phyloP scores from a whole-genome alignment of 2,797 vertebrate genomes.

The Denticeps clupeoides region DNA sequence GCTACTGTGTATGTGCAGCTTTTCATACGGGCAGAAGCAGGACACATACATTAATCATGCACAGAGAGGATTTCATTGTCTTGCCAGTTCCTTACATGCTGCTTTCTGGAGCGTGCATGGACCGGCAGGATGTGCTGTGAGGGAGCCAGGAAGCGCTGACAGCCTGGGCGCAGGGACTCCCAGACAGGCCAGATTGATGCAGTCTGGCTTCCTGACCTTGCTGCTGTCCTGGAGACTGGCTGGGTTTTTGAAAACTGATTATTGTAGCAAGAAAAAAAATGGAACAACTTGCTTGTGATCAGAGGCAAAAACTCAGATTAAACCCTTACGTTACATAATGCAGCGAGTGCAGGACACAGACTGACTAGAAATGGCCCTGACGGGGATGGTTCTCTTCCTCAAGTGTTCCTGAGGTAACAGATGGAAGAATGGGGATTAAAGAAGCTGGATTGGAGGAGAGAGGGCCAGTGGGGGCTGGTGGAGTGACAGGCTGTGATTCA shows the following conservation, averaged over 20 bases:
- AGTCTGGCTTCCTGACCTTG: background rate
- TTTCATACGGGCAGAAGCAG: background rate
- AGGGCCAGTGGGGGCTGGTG: background rate
- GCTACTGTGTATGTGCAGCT: background rate
- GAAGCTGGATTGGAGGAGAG: background rate
- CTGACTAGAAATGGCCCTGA: no score
- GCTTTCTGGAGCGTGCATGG: background rate
- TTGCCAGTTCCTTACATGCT: background rate
- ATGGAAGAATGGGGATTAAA: conserved; percentile 28
- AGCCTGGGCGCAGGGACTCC: background rate
- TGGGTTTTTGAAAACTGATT: no score
- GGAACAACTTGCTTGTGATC: no score
- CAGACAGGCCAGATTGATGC: background rate
- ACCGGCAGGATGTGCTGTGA: background rate
- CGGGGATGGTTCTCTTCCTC: no score
- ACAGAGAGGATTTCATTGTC: background rate
- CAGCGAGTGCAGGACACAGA: no score
- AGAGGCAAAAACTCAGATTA: no score
- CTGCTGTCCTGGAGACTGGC: background rate
- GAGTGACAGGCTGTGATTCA: conserved; percentile 22
- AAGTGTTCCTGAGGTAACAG: conserved; percentile 24
- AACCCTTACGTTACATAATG: no score
- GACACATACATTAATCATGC: background rate
- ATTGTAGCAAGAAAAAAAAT: no score
- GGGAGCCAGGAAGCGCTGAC: background rate